Evolutionary conservation across 2,888 invertebrate genomes (phyloP), one percentile per base, ranked within the genome.

Genomic region (Lithophane ornitopus): DNA sequence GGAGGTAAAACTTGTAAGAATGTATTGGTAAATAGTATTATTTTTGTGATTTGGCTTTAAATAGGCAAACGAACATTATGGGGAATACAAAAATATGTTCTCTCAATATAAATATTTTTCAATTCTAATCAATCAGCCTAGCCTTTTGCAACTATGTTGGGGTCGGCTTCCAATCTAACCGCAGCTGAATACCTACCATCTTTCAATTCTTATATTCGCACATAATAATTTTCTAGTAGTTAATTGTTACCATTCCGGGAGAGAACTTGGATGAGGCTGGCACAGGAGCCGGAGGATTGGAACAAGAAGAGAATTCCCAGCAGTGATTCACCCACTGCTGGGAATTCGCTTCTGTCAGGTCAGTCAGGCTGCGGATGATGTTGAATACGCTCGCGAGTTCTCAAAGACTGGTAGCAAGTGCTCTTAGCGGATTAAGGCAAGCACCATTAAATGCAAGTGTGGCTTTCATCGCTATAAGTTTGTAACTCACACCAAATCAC

Each of bases 401-500:
- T 68, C 19, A 22, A 68, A 56, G 41, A 16, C n/a, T 22, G 11
- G 22, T 61, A 16, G 22, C 11, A 41, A 41, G 8, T 41, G n/a
- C 39, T 39, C 8, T 7, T 39, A 14, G 26, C 2, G 22, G 11
- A n/a, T 54, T n/a, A 54, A n/a, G 3, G 6, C 11, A n/a, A 12
- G 3, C 16, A 44, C 22, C 2, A 41, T 39, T 73, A 19, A 49
- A 16, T 4, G 9, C 28, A 12, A 61, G 34, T 69, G 19, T 46
- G 41, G 28, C 61, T 12, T 4, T 58, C 12, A 46, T 39, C 63
- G 71, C 73, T 73, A 4, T 44, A 28, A 61, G 70, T 28, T 61
- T 59, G 8, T 70, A 9, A 80, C 62, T 86, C 46, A 44, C 4
- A 74, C 71, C 67, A 65, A 49, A 73, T 52, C 63, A 65, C 56